Base-by-base conservation (phyloP, 2,113 vertebrate species). In the Mus musculus region DNA sequence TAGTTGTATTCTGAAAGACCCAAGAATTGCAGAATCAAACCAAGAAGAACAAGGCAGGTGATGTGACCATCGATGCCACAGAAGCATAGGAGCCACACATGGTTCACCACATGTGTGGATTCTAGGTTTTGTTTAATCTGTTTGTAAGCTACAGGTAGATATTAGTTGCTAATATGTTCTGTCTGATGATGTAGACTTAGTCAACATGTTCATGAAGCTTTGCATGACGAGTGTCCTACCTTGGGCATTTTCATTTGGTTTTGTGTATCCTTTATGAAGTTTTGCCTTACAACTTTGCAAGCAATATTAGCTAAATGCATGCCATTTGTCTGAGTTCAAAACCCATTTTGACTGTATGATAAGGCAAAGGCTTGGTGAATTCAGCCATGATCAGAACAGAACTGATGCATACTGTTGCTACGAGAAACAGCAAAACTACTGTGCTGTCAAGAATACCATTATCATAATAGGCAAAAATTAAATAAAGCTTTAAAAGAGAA, bases 21-120 rank as follows among this genome's bases (percentile, higher is more conserved):
- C 36, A 90, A 90, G 65, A 59, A 30, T 0, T 67, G 7, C 28
- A 81, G 59, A 67, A 88, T 52, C 59, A 36, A 85, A n/a, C 4
- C 49, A 81, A 54, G 19, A 94, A 69, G 90, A 95, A 94, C 54
- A 73, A 93, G 20, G n/a, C 10, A 94, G 49, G 17, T 20, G 33
- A 65, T 24, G 33, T 85, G 28, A 86, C 46, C 39, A 24, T 52
- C 46, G 80, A 26, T 3, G 30, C 33, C 30, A 46, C 10, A 2
- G 3, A 76, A 36, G 24, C 12, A 63, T 0, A 56, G 76, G 65
- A 69, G 77, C 19, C 49, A 36, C 13, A 46, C 5, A 24, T 14
- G 10, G 67, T 39, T 88, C 54, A 52, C 49, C 61, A 75, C 77
- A 42, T 75, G 65, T 84, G 67, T 72, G 28, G 36, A 54, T 69